Percentiles rank a stretch among this genome's conserved stretches.
phyloP scores from a whole-genome alignment of 2,888 invertebrate genomes.

The Epirrita christyi region DNA sequence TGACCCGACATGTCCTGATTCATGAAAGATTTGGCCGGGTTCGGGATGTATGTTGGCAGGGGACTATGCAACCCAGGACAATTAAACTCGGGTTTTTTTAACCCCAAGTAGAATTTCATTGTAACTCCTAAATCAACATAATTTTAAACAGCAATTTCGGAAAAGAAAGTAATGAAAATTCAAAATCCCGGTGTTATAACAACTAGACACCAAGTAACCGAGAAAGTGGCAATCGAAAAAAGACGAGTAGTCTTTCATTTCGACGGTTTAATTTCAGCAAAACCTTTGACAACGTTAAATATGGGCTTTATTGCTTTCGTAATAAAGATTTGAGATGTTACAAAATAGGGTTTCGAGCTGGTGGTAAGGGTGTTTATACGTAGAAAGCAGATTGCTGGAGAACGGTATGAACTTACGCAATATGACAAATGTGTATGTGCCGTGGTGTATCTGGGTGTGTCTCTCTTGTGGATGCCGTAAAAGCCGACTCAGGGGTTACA shows the following conservation, averaged over 20 bases:
- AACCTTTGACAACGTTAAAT: slow-evolving; percentile 73
- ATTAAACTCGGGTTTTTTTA: slow-evolving; percentile 5
- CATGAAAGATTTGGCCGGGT: slow-evolving; percentile 5
- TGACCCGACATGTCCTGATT: slow-evolving; percentile 12
- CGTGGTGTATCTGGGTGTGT: background rate
- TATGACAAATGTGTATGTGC: background rate
- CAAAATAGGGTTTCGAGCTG: slow-evolving; percentile 49
- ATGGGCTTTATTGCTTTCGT: slow-evolving; percentile 77
- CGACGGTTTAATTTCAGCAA: slow-evolving; percentile 68
- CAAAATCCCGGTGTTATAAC: slow-evolving; percentile 49
- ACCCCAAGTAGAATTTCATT: slow-evolving; percentile 7
- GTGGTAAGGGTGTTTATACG: slow-evolving; percentile 27
- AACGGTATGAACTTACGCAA: background rate
- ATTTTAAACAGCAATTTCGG: background rate
- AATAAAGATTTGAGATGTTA: slow-evolving; percentile 70
- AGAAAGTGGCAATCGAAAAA: slow-evolving; percentile 57
- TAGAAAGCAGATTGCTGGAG: slow-evolving; percentile 1
- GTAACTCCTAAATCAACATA: slow-evolving; percentile 10
- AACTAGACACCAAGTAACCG: slow-evolving; percentile 62
- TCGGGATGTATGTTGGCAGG: slow-evolving; percentile 1
- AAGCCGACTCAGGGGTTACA: no score
- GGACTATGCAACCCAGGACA: slow-evolving; percentile 5
- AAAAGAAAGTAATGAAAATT: slow-evolving; percentile 18
- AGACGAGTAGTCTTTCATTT: slow-evolving; percentile 69
- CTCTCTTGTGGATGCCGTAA: no score